Conservation (phyloP, 2,113 vertebrate genomes). For the Coptodon rendalli region DNA sequence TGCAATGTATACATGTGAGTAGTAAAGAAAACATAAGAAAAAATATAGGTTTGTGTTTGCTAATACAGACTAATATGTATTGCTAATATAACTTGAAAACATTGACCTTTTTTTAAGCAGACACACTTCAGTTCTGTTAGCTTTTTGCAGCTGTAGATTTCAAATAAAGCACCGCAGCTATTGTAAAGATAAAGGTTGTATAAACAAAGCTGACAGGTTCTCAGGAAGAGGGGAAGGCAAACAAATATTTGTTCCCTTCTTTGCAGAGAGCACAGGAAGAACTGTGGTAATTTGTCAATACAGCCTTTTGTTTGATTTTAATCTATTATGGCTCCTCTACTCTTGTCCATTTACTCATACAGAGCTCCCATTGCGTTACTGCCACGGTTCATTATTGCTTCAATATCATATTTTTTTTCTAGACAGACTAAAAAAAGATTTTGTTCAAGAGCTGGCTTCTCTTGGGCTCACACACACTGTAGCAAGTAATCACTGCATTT, state of each 20-base stretch:
- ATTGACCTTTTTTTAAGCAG: background rate
- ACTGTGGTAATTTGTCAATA: slow-evolving; percentile 39
- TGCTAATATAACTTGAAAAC: background rate
- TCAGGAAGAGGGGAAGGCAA: background rate
- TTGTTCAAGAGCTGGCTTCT: slow-evolving; percentile 29
- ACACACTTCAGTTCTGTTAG: background rate
- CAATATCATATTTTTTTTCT: slow-evolving; percentile 2
- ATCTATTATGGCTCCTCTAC: slow-evolving; percentile 52
- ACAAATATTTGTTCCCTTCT: slow-evolving; percentile 24
- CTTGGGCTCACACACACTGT: slow-evolving; percentile 1
- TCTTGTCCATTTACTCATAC: slow-evolving; percentile 61
- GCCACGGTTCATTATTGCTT: slow-evolving; percentile 48
- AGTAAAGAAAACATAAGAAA: background rate
- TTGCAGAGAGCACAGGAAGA: slow-evolving; percentile 4
- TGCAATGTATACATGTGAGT: background rate
- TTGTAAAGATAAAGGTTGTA: background rate
- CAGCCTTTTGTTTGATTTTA: slow-evolving; percentile 49
- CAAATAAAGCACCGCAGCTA: background rate
- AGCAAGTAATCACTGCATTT: background rate
- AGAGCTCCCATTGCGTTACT: slow-evolving; percentile 57
- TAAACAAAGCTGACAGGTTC: background rate
- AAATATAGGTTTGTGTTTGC: background rate
- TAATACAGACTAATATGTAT: background rate
- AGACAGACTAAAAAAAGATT: slow-evolving; percentile 1
- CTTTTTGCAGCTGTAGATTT: background rate